A percentile compares a stretch with the other conserved stretches of the same genome.
Evolutionary conservation across 2,113 vertebrate genomes (phyloP).

Genomic region (Notechis scutatus): DNA sequence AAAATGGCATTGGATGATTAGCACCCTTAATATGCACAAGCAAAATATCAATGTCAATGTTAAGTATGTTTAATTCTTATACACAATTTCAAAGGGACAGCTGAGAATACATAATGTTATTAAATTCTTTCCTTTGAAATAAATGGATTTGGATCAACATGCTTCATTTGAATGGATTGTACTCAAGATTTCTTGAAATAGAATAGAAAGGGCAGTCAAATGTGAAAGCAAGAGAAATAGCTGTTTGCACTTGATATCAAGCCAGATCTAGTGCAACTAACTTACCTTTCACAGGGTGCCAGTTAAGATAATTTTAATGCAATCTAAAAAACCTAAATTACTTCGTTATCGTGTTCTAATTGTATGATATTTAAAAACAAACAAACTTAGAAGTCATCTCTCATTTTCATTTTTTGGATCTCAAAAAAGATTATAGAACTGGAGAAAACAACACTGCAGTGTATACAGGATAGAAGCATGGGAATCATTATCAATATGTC

Average conservation of each 20-base stretch:
- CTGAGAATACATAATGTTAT: not conserved
- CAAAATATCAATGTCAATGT: not conserved
- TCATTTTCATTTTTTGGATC: not conserved
- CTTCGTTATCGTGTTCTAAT: not conserved
- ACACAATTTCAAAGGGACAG: not conserved
- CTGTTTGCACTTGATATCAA: not conserved
- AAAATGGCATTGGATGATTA: not conserved
- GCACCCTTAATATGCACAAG: not conserved
- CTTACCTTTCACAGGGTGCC: not conserved
- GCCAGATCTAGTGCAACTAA: not conserved
- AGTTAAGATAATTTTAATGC: not conserved
- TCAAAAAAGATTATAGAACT: not conserved
- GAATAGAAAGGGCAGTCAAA: not conserved
- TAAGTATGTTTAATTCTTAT: not conserved
- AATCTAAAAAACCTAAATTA: not conserved
- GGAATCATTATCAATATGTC: not conserved
- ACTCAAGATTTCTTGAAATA: not conserved
- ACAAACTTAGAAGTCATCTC: not conserved
- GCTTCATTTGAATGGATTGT: not conserved
- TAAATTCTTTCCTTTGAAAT: not conserved
- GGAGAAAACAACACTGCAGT: not conserved
- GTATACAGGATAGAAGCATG: not conserved
- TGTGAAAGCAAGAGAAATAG: not conserved
- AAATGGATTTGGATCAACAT: not conserved
- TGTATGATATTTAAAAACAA: not conserved